Evolutionary conservation across 2,113 vertebrate genomes (phyloP), one percentile per base, ranked within the genome.

Genomic region (Forbesichthys papilliferus): DNA sequence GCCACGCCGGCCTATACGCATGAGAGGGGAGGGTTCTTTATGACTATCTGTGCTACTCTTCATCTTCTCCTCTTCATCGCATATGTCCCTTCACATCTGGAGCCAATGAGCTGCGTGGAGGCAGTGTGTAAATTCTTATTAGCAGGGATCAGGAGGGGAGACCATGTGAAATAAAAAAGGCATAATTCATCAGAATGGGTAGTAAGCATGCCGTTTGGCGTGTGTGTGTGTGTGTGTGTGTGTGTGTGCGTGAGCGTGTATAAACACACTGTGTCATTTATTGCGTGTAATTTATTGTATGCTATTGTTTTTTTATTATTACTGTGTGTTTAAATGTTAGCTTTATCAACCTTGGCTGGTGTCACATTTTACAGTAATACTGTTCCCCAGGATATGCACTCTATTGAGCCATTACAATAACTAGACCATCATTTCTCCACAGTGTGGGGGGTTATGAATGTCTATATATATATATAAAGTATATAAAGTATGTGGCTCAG

Each of bases 121-220:
- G 70, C 72, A 86, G 84, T 73, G 78, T 81, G 85, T 90, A 92
- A 92, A 90, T 82, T 83, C 89, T 85, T 82, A 84, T 88, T 83
- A 86, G 81, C 81, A 73, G 65, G 84, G 82, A 89, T 91, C 81
- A 84, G 89, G 89, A 83, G 87, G 75, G 85, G 69, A 83, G 86
- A 88, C 88, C 87, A 83, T 77, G 62, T 91, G 90, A 92, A 91
- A 88, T 69, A 77, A 77, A 74, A 90, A 87, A 69, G 47, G 83
- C 69, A 80, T 84, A 81, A 88, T 88, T 89, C 77, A 87, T 91
- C 83, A 87, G 74, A 70, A 69, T 62, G 49, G 51, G 56, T 69
- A 81, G 84, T 42, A 42, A 42, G 36, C 78, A 84, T 61, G 48
- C 73, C 82, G 66, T 75, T 59, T 48, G 61, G 71, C 53, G 63